phyloP scores from a whole-genome alignment of 2,888 invertebrate genomes.

The Hirtodrosophila trivittata region DNA sequence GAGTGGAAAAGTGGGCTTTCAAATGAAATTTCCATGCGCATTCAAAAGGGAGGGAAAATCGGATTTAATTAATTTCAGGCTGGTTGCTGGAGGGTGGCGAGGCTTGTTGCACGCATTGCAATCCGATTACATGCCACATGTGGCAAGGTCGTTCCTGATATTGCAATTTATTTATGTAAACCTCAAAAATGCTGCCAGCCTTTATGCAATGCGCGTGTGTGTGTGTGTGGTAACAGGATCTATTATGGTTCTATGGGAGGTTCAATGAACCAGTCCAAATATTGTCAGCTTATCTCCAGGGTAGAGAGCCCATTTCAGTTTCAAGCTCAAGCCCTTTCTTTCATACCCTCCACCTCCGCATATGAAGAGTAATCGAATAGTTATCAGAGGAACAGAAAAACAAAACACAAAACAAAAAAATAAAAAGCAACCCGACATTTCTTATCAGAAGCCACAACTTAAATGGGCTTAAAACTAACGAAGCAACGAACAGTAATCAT shows the following conservation, averaged over 20 bases:
- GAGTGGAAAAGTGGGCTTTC: no score
- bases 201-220: neutral
- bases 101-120: conserved; percentile 3
- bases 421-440: conserved; percentile 62
- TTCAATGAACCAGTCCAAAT: no score
- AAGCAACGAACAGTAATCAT: conserved; percentile 6
- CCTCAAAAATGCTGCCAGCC: neutral
- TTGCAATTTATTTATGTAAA: conserved; percentile 41
- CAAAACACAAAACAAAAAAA: conserved; percentile 20
- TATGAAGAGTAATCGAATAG: neutral
- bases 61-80: neutral
- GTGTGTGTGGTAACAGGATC: conserved; percentile 1
- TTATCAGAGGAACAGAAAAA: neutral
- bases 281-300: no score
- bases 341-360: no score
- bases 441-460: conserved; percentile 43
- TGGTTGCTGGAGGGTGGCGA: neutral
- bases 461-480: conserved; percentile 6
- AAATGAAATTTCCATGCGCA: neutral
- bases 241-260: conserved; percentile 10
- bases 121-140: conserved; percentile 25
- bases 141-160: conserved; percentile 20
- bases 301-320: neutral
- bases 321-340: no score
- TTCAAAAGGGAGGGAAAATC: neutral